phyloP scores from a whole-genome alignment of 2,888 invertebrate species.

The Pheosia tremula region DNA sequence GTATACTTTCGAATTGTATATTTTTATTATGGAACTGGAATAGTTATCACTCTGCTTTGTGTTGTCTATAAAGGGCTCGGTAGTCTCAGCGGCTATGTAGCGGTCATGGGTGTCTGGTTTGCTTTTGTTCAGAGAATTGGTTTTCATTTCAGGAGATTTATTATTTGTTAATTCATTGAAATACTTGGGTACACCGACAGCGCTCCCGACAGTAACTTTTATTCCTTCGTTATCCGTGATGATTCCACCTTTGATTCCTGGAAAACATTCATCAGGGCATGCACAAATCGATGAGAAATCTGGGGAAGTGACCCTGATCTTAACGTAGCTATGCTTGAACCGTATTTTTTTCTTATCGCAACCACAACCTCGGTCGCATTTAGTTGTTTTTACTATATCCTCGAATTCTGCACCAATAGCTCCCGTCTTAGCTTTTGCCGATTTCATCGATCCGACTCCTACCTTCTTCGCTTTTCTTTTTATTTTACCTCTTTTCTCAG shows the following conservation, averaged over 20 bases:
- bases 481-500: conserved; percentile 48
- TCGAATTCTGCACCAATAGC: conserved; percentile 54
- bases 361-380: conserved; percentile 65
- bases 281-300: conserved; percentile 65
- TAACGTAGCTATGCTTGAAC: conserved; percentile 70
- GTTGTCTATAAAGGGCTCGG: background rate
- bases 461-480: conserved; percentile 49
- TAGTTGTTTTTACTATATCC: conserved; percentile 62
- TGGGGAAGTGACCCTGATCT: conserved; percentile 68
- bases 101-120: background rate
- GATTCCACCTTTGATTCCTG: conserved; percentile 59
- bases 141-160: background rate
- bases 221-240: conserved; percentile 67
- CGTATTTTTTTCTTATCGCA: conserved; percentile 70
- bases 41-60: background rate
- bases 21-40: background rate
- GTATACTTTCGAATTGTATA: background rate
- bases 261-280: conserved; percentile 64
- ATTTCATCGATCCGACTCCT: conserved; percentile 21
- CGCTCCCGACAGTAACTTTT: conserved; percentile 66
- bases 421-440: conserved; percentile 26
- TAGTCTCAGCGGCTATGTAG: background rate
- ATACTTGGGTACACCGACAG: conserved; percentile 46
- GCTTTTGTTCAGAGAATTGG: background rate
- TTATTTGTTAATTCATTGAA: background rate